phyloP scores from a whole-genome alignment of 2,888 invertebrate genomes.

The Ganaspis brasiliensis region DNA sequence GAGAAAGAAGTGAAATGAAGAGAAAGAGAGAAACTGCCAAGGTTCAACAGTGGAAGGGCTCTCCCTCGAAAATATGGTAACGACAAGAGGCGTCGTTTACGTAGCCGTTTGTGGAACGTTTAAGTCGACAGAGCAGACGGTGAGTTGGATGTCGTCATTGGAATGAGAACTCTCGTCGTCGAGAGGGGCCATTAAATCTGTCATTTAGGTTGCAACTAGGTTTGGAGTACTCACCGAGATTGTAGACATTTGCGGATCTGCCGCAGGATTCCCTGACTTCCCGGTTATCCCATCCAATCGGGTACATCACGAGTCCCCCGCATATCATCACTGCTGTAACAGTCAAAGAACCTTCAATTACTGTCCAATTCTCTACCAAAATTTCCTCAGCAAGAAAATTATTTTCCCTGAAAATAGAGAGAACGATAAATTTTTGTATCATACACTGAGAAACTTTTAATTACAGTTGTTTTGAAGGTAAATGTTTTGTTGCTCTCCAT shows the following conservation, averaged over 20 bases:
- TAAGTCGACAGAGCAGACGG: conserved; percentile 45
- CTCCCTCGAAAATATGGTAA: conserved; percentile 26
- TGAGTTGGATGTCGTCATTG: conserved; percentile 52
- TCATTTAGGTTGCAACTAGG: conserved; percentile 50
- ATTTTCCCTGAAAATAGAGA: too few species aligned
- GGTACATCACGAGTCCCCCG: conserved; percentile 84
- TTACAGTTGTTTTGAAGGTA: too few species aligned
- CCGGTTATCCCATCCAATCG: conserved; percentile 85
- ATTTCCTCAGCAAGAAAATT: background rate
- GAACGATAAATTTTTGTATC: too few species aligned
- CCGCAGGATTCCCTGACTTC: conserved; percentile 85
- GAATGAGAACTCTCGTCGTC: conserved; percentile 52
- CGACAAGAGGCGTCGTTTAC: conserved; percentile 39
- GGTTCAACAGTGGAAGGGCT: conserved; percentile 1
- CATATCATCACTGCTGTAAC: conserved; percentile 83
- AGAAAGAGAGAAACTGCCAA: background rate
- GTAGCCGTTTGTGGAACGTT: conserved; percentile 49
- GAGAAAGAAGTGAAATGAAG: conserved; percentile 1
- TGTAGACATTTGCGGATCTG: conserved; percentile 82
- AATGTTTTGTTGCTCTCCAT: too few species aligned
- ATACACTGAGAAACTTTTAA: too few species aligned
- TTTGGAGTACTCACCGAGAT: conserved; percentile 82
- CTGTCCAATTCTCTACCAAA: background rate
- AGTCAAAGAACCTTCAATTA: background rate
- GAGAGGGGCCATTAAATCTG: conserved; percentile 59